Percentiles rank a stretch among this genome's conserved stretches.
phyloP scores from a whole-genome alignment of 2,888 invertebrate genomes.

The Habrosyne pyritoides region DNA sequence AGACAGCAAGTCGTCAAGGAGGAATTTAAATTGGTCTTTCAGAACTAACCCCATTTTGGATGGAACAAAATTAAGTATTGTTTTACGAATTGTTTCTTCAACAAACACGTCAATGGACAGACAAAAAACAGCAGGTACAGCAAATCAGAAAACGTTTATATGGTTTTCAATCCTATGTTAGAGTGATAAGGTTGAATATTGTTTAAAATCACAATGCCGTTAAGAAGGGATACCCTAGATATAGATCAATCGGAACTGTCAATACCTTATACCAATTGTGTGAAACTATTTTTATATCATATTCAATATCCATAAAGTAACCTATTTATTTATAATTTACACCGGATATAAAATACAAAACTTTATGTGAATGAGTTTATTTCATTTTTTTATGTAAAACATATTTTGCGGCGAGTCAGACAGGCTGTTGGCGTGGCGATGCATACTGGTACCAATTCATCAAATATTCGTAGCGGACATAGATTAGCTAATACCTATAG shows the following conservation, averaged over 20 bases:
- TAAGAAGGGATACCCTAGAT: slow-evolving; percentile 31
- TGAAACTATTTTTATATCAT: not conserved
- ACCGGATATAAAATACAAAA: no score
- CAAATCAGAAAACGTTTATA: not conserved
- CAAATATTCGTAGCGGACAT: no score
- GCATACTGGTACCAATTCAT: no score
- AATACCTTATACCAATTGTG: slow-evolving; percentile 28
- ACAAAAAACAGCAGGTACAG: slow-evolving; percentile 80
- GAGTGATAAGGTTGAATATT: not conserved
- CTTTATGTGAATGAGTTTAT: no score
- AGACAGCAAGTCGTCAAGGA: slow-evolving; percentile 51
- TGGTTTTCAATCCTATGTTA: not conserved
- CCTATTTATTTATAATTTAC: not conserved
- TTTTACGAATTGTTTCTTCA: slow-evolving; percentile 71
- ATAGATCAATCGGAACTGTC: slow-evolving; percentile 42
- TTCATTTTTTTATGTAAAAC: no score
- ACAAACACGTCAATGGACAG: slow-evolving; percentile 64
- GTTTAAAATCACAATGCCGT: not conserved
- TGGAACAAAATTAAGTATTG: slow-evolving; percentile 69
- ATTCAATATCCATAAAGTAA: not conserved
- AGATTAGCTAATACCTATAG: no score
- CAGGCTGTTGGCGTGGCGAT: no score
- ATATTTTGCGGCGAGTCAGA: no score
- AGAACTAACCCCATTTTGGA: slow-evolving; percentile 52
- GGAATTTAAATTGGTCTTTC: slow-evolving; percentile 69